phyloP scores from a whole-genome alignment of 2,113 vertebrate genomes.

The cattle (Bos taurus) region ARS-UCD2.0 NC_037333.1:79950001-79950500 shows the following conservation, averaged over 20 bases:
- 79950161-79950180: neutral
- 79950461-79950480: neutral
- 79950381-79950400: neutral
- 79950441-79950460: neutral
- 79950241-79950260: neutral
- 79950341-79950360: neutral
- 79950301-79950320: neutral
- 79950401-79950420: neutral
- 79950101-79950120: neutral
- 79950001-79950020: neutral
- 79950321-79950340: neutral
- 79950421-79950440: neutral
- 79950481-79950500: neutral
- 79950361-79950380: neutral
- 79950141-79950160: neutral
- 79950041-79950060: neutral
- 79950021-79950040: accelerated
- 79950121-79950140: neutral
- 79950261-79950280: neutral
- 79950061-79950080: neutral
- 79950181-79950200: neutral
- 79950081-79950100: neutral
- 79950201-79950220: neutral
- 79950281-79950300: neutral
- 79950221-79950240: neutral